Conservation (phyloP, 2,113 vertebrate species). For the Mirounga angustirostris region DNA sequence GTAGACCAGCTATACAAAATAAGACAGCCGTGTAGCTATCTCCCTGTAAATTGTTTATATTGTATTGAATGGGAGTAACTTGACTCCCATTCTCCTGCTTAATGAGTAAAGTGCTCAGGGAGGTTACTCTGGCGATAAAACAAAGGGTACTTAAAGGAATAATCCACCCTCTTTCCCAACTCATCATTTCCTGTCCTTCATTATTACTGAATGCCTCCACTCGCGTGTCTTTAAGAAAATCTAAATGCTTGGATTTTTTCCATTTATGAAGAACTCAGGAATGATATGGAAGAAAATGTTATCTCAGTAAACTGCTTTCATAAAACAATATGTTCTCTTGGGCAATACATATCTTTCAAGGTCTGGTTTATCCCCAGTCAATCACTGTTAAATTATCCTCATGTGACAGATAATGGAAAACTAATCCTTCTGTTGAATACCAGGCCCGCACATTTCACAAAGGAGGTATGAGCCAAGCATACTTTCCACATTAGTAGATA, state of each 20-base stretch:
- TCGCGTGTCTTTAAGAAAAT: constrained; percentile 27
- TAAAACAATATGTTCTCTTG: constrained; percentile 18
- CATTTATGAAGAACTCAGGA: background rate
- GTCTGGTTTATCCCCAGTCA: constrained; percentile 19
- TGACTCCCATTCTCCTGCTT: constrained; percentile 47
- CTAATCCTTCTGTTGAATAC: background rate
- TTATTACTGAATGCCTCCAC: background rate
- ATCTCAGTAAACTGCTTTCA: constrained; percentile 12
- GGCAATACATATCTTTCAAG: background rate
- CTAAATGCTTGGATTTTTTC: constrained; percentile 5
- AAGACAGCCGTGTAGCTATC: background rate
- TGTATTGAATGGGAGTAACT: constrained; percentile 58
- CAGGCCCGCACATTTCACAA: background rate
- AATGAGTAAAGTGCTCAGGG: constrained; percentile 47
- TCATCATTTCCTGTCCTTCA: background rate
- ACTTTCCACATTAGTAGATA: background rate
- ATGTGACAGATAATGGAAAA: background rate
- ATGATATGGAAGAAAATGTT: background rate
- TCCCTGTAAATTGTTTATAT: constrained; percentile 10
- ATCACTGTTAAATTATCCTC: background rate
- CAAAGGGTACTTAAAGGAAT: constrained; percentile 72
- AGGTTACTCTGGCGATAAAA: constrained; percentile 53
- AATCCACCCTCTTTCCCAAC: constrained; percentile 36
- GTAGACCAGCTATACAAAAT: background rate
- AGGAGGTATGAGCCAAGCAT: background rate